Conservation (phyloP, 1,140 invertebrate species). For the Drosophila virilis region DNA sequence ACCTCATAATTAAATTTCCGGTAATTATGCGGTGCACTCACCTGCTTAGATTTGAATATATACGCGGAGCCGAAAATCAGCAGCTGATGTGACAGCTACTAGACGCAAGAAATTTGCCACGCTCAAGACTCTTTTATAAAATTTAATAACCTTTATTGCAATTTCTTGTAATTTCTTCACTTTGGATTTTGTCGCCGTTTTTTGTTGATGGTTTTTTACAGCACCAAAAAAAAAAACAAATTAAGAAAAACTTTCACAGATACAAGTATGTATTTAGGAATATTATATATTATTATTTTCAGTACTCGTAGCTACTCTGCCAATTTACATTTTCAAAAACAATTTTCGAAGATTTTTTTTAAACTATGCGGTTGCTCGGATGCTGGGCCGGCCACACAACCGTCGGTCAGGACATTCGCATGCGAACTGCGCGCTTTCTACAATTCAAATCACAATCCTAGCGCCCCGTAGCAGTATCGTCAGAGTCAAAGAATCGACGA, state of each 20-base stretch:
- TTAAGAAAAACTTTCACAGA: conserved; percentile 21
- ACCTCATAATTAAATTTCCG: conserved; percentile 33
- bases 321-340: conserved; percentile 15
- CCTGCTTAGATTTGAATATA: conserved; percentile 20
- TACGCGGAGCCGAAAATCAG: conserved; percentile 2
- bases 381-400: conserved; percentile 56
- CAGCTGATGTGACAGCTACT: neutral
- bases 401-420: conserved; percentile 71
- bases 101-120: conserved; percentile 4
- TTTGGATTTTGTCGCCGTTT: neutral
- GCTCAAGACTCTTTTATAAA: neutral
- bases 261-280: neutral
- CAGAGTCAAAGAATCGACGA: conserved; percentile 54
- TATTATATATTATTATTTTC: too few species aligned
- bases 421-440: conserved; percentile 62
- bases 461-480: conserved; percentile 13
- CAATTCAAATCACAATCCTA: conserved; percentile 54
- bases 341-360: conserved; percentile 28
- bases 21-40: conserved; percentile 41
- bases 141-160: neutral
- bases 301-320: neutral
- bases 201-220: neutral
- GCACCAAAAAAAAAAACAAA: conserved; percentile 35
- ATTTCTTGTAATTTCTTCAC: neutral
- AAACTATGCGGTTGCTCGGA: conserved; percentile 16